Evolutionary conservation across 1,140 invertebrate species (phyloP).

Genomic region (Chionoecetes opilio): DNA sequence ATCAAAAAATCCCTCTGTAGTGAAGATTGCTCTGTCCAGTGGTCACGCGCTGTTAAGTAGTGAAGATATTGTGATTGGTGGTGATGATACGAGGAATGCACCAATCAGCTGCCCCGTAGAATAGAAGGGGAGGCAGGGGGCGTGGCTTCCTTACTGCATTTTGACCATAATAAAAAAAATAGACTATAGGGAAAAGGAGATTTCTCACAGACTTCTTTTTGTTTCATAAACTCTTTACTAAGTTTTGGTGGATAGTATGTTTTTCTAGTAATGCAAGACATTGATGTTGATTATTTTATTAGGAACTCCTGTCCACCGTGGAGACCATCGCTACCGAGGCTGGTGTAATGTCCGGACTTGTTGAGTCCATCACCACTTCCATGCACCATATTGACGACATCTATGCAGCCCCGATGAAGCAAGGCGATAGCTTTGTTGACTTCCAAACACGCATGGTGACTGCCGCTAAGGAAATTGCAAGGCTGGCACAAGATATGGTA

Average conservation of each 20-base stretch:
- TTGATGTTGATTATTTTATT: constrained; percentile 72
- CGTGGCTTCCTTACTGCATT: no score
- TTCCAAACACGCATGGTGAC: constrained; percentile 99
- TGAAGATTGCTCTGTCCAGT: no score
- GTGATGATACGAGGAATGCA: no score
- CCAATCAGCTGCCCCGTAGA: no score
- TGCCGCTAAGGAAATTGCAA: constrained; percentile 96
- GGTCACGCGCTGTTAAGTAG: no score
- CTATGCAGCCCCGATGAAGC: constrained; percentile 81
- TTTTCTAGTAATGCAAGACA: neutral
- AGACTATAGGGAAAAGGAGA: no score
- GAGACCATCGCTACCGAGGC: constrained; percentile 94
- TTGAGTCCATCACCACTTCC: constrained; percentile 95
- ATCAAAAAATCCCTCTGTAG: no score
- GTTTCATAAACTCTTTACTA: no score
- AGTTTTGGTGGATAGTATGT: neutral
- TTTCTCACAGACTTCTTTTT: no score
- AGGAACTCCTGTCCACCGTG: constrained; percentile 92
- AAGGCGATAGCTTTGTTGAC: constrained; percentile 90
- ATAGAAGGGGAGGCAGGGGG: no score
- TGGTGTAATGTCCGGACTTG: constrained; percentile 91
- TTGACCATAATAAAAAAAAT: no score
- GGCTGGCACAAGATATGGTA: constrained; percentile 96
- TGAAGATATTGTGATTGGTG: no score
- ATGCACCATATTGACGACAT: constrained; percentile 91